Base-by-base conservation (phyloP, 2,113 vertebrate genomes). In the Pituophis catenifer region DNA sequence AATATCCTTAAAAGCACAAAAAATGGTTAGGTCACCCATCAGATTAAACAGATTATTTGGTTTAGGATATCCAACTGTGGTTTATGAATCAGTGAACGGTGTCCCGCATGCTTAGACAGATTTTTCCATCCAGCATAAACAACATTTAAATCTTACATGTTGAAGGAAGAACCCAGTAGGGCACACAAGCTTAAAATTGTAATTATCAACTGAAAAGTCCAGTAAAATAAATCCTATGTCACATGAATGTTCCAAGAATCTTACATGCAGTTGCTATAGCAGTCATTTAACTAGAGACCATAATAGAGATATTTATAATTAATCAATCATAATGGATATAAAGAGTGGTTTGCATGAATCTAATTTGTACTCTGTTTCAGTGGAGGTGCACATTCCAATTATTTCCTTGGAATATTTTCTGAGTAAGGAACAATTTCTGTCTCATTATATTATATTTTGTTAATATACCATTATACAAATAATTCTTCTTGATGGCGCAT, bases 231-330 rank as follows among this genome's bases (percentile, higher is more conserved):
- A 57, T 57, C n/a, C 54, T 33, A 10, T 8, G 8, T 10, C n/a
- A 21, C 1, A 10, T 89, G 53, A 33, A 58, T 58, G n/a, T 54
- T 81, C 75, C 33, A 81, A 44, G 17, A 17, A 21, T 53, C 88
- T 53, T 48, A 92, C 50, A n/a, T 19, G 94, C 93, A 90, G 94
- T 92, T 55, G 90, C 93, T 62, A 94, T 75, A 93, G 89, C 93
- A 95, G 59, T 89, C 50, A 65, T 94, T 81, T 93, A 95, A 81
- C 29, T 70, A 95, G 86, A 85, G 93, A 92, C 55, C 21, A 93
- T 89, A 92, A 75, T 53, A 75, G 89, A 29, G 50, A 12, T 21
- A 54, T 91, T 10, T 91, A 81, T 91, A 38, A 75, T 91, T 91
- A 81, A 90, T 29, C 65, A 21, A n/a, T n/a, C 13, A 75, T 75